Evolutionary conservation across 2,888 invertebrate species (phyloP), one percentile per base, ranked within the genome.

Genomic region (Drosophila pseudotakahashii): DNA sequence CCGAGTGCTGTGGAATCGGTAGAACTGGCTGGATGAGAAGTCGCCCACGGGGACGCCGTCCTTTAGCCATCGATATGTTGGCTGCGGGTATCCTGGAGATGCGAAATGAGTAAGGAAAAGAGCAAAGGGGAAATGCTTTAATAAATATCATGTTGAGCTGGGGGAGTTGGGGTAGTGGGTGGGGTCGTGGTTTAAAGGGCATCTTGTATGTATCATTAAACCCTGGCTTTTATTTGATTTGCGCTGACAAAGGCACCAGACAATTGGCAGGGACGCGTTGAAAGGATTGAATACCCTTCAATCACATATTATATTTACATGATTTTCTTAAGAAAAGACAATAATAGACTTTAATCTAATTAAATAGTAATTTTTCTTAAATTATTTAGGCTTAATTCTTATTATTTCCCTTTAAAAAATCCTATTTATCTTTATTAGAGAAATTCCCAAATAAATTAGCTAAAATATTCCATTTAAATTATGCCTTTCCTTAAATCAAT

Each of bases 21-120:
- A 96, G 92, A 96, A 96, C 84, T 95, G 94, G 90, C 97, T 97
- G 14, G 96, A 94, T 61, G 96, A 95, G 90, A 96, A 96, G 90
- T 97, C 97, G 70, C 94, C 95, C 75, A 98, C 93, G 57, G 96
- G 95, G 66, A 93, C 91, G 44, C 96, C 97, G 92, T 98, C 96
- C 93, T 97, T 97, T 76, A 97, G 93, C 98, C 98, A 98, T 90
- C 96, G 95, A 93, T 98, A 98, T 92, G 96, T 95, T 39, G 98
- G 98, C 89, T 96, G 96, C n/a, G 98, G 98, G 91, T 96, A 95
- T 76, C 88, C 78, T 87, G 81, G 30, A 70, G 41, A 13, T 30
- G 19, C 16, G 42, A 68, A 13, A 48, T 13, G 4, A 30, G 30
- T 1, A 30, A 34, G 34, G 10, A 11, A 50, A 5, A 7, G 19